Base-by-base conservation (phyloP, 2,113 vertebrate genomes). In the Psittacara wagleri region DNA sequence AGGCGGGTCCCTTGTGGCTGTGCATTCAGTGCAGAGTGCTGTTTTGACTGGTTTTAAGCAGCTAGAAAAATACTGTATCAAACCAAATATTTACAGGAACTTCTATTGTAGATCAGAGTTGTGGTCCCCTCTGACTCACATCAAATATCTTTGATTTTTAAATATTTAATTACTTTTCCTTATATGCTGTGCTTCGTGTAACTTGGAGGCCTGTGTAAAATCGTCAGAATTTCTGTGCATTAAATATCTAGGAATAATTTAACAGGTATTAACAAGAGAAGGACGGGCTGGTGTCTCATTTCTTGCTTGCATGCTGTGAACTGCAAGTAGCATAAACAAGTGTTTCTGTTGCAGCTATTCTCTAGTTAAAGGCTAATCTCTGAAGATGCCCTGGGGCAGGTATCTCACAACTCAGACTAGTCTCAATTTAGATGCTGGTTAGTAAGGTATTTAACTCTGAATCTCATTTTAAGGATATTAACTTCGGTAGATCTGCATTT, bases 1-100 rank as follows among this genome's bases (percentile, higher is more conserved):
- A 44, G 41, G 90, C 92, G 93, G 90, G 86, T 96, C 96, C 96
- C 94, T 87, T 49, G 70, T 80, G 96, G 93, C 96, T 95, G 54
- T 91, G 95, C 94, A 54, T 95, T 97, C 88, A 80, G 88, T 72
- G 51, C 91, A 81, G 87, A 96, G 77, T 91, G 94, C 95, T 96
- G 94, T 77, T 97, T 75, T 90, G 91, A 95, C 95, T 96, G 63
- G 5, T 80, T 86, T 73, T 95, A 94, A 91, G 94, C 96, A 96
- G 84, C 95, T 92, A 80, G 83, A 90, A 89, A 75, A 94, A 88
- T 31, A 13, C 70, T 66, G 6, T 62, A 55, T 83, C 44, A 44
- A 93, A 64, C n/a, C 74, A 51, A 27, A 44, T 63, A 17, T 18
- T 67, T 46, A 18, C 88, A 82, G 8, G 39, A n/a, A 10, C n/a